Evolutionary conservation across 2,113 vertebrate species (phyloP).

Genomic region (Okapia johnstoni): DNA sequence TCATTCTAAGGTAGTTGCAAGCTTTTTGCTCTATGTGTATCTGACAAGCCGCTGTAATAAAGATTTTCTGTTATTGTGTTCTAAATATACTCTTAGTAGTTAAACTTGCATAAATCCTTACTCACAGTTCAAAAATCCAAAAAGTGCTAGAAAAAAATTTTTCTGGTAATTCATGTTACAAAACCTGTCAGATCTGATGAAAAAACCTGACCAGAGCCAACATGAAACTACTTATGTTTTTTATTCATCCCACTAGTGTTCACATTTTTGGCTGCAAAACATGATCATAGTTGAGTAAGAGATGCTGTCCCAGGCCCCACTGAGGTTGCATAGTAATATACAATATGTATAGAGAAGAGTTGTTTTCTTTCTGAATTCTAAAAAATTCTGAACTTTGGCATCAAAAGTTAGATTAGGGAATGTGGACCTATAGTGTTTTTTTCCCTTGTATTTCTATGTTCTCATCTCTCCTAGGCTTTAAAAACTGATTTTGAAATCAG

Average conservation of each 20-base stretch:
- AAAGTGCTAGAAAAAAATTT: neutral
- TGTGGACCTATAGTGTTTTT: neutral
- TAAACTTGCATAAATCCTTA: neutral
- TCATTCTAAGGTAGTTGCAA: neutral
- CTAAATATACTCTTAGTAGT: neutral
- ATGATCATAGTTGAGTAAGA: neutral
- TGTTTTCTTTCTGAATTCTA: neutral
- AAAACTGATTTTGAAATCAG: constrained; percentile 19
- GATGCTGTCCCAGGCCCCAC: neutral
- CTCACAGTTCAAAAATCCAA: neutral
- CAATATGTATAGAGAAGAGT: neutral
- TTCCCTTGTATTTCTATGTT: neutral
- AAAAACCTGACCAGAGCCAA: neutral
- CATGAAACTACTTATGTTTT: neutral
- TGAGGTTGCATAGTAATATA: neutral
- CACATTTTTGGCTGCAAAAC: neutral
- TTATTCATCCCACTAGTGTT: neutral
- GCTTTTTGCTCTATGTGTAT: neutral
- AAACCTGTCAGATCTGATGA: neutral
- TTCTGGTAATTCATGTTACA: neutral
- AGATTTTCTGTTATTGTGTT: neutral
- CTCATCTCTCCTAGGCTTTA: neutral
- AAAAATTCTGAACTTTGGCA: neutral
- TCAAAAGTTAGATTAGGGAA: neutral
- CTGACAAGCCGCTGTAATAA: neutral